Evolutionary conservation across 2,888 invertebrate genomes (phyloP), one percentile per base, ranked within the genome.

Genomic region (Sinodicranocentrus sp.): DNA sequence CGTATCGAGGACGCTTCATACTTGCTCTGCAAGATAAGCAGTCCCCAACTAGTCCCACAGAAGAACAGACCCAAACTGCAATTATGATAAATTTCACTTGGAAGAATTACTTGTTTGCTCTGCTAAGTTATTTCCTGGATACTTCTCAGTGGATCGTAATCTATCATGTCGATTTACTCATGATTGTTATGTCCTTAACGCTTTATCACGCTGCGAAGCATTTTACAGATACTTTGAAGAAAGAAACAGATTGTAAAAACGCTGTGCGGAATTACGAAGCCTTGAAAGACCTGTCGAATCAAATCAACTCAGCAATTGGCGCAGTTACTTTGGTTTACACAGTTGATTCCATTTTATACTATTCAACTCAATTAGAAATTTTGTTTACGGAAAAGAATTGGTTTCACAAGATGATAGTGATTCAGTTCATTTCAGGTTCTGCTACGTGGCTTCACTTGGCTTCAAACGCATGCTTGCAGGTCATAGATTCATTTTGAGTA

Each of bases 111-210:
- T 10, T 43, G 3, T 68, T 68, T 70, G 78, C 78, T 0, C 6
- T 68, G n/a, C 28, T 59, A 1, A 78, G 70, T 26, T 78, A 70
- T 21, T 28, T 78, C 26, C 17, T 13, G 6, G 15, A 6, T 23
- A 21, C 21, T 0, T n/a, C 68, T 1, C 26, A 61, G 26, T 70
- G 61, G 59, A 23, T 78, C 17, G 13, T 59, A 8, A 43, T 70
- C 0, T 78, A 70, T 26, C 61, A 70, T 2, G 48, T 57, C 2
- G 70, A 78, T 28, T 43, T 70, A 44, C 25, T 78, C 1, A 68
- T 78, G 65, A 68, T 57, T 61, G 70, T 70, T 6, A 70, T 78
- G 78, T 57, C 78, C 5, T 23, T 78, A n/a, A 48, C 70, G n/a
- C 48, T 78, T 21, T 78, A 33, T 43, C 15, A 19, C 6, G 57